These are phyloP conservation scores for Antedon mediterranea DNA, from an alignment of 53 echinoderm and acorn worm genomes.

Conservation along the genomic window DNA sequence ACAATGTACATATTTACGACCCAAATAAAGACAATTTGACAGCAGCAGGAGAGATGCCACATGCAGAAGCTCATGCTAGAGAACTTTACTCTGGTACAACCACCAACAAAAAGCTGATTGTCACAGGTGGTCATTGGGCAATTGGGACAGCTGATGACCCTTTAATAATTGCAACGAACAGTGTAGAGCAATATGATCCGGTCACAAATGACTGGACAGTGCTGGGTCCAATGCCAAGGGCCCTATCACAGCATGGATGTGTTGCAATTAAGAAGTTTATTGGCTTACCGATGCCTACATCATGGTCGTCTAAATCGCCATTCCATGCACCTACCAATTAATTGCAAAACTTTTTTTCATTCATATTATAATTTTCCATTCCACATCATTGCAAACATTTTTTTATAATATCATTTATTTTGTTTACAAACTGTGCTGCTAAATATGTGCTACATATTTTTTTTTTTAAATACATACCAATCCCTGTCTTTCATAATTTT, in stretches of 20 bases:
- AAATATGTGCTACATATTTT: too few species aligned
- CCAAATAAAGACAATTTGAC: conserved; percentile 79
- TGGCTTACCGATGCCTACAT: conserved; percentile 49
- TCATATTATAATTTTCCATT: too few species aligned
- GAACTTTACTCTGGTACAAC: conserved; percentile 95
- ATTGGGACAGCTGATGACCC: conserved; percentile 84
- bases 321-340: background rate
- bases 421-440: too few species aligned
- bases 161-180: conserved; percentile 85
- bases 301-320: background rate
- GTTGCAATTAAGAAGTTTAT: conserved; percentile 94
- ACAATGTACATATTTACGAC: conserved; percentile 80
- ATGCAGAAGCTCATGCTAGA: conserved; percentile 84
- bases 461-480: too few species aligned
- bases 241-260: conserved; percentile 80
- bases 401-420: too few species aligned
- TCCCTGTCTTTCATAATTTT: too few species aligned
- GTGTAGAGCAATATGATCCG: conserved; percentile 95
- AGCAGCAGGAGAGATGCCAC: conserved; percentile 73
- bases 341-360: too few species aligned
- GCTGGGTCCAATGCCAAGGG: conserved; percentile 83
- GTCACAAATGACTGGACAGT: conserved; percentile 93
- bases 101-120: conserved; percentile 87
- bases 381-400: too few species aligned
- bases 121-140: conserved; percentile 91